Evolutionary conservation across 2,888 invertebrate genomes (phyloP).

Genomic region (Apodemia zela): DNA sequence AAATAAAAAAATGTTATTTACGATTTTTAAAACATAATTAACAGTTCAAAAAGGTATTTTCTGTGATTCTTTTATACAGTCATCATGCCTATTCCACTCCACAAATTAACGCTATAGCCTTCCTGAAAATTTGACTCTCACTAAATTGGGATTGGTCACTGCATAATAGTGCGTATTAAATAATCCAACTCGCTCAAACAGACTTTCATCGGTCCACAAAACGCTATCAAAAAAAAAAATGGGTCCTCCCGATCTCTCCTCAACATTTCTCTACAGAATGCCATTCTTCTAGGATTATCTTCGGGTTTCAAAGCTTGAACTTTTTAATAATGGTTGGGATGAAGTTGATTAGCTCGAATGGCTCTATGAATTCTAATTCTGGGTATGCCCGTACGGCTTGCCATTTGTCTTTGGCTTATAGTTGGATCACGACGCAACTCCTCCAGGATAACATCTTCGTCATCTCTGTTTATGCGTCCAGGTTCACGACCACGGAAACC

Average conservation of each 20-base stretch:
- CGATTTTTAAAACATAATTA: no score
- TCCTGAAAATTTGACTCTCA: neutral
- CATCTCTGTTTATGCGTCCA: neutral
- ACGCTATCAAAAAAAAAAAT: neutral
- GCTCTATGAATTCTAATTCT: neutral
- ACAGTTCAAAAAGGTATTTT: no score
- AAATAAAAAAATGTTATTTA: no score
- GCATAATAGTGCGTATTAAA: neutral
- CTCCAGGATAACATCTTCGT: neutral
- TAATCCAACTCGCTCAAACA: neutral
- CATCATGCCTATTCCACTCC: no score
- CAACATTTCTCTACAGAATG: conserved; percentile 2
- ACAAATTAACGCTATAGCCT: neutral
- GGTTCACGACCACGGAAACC: neutral
- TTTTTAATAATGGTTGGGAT: neutral
- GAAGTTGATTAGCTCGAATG: neutral
- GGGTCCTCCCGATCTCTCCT: neutral
- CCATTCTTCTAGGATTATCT: neutral
- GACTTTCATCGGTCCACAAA: no score
- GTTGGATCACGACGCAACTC: neutral
- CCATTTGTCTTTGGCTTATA: conserved; percentile 8
- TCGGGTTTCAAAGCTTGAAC: conserved; percentile 1
- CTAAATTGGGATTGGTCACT: neutral
- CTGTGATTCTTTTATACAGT: no score
- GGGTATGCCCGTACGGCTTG: neutral